Conservation (phyloP, 2,888 invertebrate species). For the Patella ulyssiponensis region DNA sequence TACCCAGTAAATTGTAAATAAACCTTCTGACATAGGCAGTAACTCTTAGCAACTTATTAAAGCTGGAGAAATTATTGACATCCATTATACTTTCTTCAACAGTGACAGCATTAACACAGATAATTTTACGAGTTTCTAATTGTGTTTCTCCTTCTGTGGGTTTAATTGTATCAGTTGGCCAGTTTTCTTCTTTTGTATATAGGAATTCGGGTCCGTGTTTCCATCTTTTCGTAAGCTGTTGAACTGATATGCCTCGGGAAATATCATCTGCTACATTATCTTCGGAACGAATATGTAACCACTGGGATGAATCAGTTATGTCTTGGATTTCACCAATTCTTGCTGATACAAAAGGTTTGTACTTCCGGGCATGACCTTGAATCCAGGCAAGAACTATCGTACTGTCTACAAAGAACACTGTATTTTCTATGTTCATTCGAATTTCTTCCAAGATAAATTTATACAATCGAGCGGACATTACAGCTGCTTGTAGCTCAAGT, state of each 20-base stretch:
- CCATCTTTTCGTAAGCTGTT: neutral
- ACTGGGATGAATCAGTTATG: neutral
- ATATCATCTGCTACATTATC: conserved; percentile 5
- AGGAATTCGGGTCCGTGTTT: neutral
- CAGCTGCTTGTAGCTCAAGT: neutral
- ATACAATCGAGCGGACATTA: neutral
- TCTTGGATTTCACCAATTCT: conserved; percentile 4
- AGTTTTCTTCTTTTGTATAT: neutral
- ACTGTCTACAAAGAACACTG: neutral
- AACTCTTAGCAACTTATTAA: neutral
- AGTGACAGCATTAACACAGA: neutral
- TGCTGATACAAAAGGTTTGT: neutral
- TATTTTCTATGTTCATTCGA: neutral
- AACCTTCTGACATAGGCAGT: neutral
- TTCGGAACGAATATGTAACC: conserved; percentile 1
- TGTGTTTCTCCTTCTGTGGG: neutral
- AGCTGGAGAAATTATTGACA: neutral
- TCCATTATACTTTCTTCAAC: neutral
- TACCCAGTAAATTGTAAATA: neutral
- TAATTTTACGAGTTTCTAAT: neutral
- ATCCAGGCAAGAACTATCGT: conserved; percentile 10
- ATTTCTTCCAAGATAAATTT: neutral
- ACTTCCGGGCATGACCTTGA: neutral
- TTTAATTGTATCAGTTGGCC: neutral
- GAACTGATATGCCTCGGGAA: neutral